A percentile compares a stretch with the other conserved stretches of the same genome.
These are phyloP conservation scores for Sinohyriopsis cumingii DNA, from an alignment of 2,888 invertebrate genomes.

Conservation along the genomic window DNA sequence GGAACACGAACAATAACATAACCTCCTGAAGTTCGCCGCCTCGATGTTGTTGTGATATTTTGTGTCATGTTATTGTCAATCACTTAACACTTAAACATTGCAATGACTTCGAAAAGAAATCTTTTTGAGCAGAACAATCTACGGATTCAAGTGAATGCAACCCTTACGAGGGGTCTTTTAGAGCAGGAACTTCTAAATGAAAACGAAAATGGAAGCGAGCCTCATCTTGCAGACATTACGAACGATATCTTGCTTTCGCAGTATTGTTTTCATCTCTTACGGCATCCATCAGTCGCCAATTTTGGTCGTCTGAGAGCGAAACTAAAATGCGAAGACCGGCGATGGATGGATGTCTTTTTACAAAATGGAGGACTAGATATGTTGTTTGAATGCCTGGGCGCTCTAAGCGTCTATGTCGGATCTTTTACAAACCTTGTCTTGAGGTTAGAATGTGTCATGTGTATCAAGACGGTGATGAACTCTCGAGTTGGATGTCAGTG, in stretches of 20 bases:
- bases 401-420: slow-evolving; percentile 42
- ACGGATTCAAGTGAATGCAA: slow-evolving; percentile 9
- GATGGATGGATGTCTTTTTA: slow-evolving; percentile 65
- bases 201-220: background rate
- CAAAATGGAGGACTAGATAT: slow-evolving; percentile 59
- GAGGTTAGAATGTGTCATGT: slow-evolving; percentile 65
- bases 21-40: no score
- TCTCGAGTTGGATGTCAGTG: slow-evolving; percentile 93
- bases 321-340: slow-evolving; percentile 49
- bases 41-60: no score
- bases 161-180: background rate
- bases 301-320: slow-evolving; percentile 59
- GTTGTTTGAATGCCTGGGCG: slow-evolving; percentile 57
- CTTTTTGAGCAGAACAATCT: slow-evolving; percentile 15
- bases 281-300: slow-evolving; percentile 58
- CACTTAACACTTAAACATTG: slow-evolving; percentile 1
- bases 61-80: no score
- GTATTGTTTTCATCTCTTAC: slow-evolving; percentile 51
- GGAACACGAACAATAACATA: no score
- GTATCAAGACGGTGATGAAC: slow-evolving; percentile 80
- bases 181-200: background rate
- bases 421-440: slow-evolving; percentile 52
- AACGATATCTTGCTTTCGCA: slow-evolving; percentile 49
- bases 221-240: slow-evolving; percentile 45
- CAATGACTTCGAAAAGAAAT: slow-evolving; percentile 18